Conservation (phyloP, 2,797 vertebrate genomes). For the Selene dorsalis region DNA sequence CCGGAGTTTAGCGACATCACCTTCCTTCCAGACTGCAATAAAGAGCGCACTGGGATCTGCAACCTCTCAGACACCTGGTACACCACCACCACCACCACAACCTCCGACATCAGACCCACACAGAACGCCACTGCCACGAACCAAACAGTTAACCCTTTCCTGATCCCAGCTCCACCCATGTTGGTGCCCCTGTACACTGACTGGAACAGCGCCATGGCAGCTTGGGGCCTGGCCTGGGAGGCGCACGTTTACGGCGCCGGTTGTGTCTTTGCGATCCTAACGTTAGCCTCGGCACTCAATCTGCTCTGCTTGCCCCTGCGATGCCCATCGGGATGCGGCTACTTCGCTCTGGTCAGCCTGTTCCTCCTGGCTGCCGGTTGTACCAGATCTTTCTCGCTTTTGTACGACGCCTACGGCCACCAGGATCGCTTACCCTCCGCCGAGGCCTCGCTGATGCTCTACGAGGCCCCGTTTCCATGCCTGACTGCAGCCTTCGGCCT, state of each 20-base stretch:
- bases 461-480: conserved; percentile 91
- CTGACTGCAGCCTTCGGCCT: conserved; percentile 89
- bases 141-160: conserved; percentile 71
- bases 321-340: conserved; percentile 87
- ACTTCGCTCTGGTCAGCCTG: conserved; percentile 87
- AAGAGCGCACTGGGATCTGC: conserved; percentile 81
- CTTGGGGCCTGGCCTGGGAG: conserved; percentile 93
- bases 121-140: conserved; percentile 74
- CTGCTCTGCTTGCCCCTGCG: conserved; percentile 87
- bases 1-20: conserved; percentile 48
- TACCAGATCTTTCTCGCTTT: conserved; percentile 87
- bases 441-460: conserved; percentile 86
- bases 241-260: conserved; percentile 90
- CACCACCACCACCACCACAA: conserved; percentile 44
- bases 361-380: conserved; percentile 86
- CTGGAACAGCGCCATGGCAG: conserved; percentile 91
- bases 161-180: conserved; percentile 80
- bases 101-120: conserved; percentile 52
- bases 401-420: conserved; percentile 91
- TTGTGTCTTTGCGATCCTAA: conserved; percentile 85
- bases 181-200: conserved; percentile 87
- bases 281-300: conserved; percentile 85
- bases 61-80: conserved; percentile 75
- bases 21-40: conserved; percentile 84
- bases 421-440: conserved; percentile 83